Conservation (phyloP, 1,140 invertebrate species). For the Drosophila repleta region DNA sequence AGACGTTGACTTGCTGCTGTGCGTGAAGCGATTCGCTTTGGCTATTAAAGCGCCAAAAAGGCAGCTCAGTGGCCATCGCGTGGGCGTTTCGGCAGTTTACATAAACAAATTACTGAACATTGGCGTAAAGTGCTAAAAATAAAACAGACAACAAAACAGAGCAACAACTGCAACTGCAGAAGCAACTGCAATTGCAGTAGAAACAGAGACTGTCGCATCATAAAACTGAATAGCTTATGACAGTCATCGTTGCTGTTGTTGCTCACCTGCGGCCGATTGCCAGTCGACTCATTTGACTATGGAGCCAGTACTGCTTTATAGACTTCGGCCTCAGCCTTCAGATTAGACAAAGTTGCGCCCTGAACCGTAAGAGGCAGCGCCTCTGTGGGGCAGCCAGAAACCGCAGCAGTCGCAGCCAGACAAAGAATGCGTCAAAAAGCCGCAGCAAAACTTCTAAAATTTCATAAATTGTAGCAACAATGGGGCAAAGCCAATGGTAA, state of each 20-base stretch:
- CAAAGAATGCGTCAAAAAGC: conserved; percentile 80
- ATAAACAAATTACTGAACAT: conserved; percentile 58
- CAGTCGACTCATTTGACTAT: background rate
- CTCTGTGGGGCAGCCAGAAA: conserved; percentile 28
- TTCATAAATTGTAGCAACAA: conserved; percentile 83
- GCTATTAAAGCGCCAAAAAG: conserved; percentile 65
- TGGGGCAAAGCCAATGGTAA: conserved; percentile 76
- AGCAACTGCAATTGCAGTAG: background rate
- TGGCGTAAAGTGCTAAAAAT: conserved; percentile 53
- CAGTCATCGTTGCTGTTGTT: conserved; percentile 50
- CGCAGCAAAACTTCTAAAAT: conserved; percentile 81
- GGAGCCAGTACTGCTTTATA: background rate
- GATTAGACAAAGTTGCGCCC: conserved; percentile 37
- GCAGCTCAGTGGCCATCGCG: conserved; percentile 17
- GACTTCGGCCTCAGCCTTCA: background rate
- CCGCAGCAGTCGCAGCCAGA: conserved; percentile 37
- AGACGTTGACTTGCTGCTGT: conserved; percentile 52
- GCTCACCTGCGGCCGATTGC: conserved; percentile 10
- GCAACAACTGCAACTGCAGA: conserved; percentile 8
- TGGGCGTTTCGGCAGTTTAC: conserved; percentile 31
- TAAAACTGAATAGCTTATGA: conserved; percentile 52
- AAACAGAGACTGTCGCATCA: conserved; percentile 10
- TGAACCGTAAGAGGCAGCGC: conserved; percentile 12
- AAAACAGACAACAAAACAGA: conserved; percentile 22
- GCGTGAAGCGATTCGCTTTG: conserved; percentile 77